Percentiles rank a stretch among this genome's conserved stretches.
Evolutionary conservation across 2,113 vertebrate genomes (phyloP).

Genomic region (Gymnocephalus cernua): DNA sequence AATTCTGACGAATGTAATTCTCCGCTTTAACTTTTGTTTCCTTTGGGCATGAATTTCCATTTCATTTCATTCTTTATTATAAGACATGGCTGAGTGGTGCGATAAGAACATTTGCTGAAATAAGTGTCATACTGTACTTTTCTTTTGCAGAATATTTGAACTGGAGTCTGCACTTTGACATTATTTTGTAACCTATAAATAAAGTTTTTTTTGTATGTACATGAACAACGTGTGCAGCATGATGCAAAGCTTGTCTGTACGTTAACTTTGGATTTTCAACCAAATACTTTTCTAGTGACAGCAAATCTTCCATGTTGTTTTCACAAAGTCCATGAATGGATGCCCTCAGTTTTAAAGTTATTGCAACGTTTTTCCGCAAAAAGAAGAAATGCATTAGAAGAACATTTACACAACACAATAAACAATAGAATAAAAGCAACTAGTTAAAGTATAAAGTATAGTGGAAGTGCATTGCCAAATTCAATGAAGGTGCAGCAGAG

Average conservation of each 20-base stretch:
- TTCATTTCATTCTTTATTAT: slow-evolving; percentile 36
- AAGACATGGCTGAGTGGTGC: slow-evolving; percentile 13
- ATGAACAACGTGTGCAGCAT: not conserved
- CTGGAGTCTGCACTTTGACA: not conserved
- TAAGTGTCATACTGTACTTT: slow-evolving; percentile 20
- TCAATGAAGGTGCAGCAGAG: not conserved
- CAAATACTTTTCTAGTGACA: not conserved
- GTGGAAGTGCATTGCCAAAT: not conserved
- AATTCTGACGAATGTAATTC: slow-evolving; percentile 25
- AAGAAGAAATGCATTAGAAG: not conserved
- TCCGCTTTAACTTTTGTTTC: slow-evolving; percentile 36
- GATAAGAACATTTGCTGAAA: slow-evolving; percentile 41
- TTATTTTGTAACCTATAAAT: not conserved
- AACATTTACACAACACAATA: not conserved
- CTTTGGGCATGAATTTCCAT: slow-evolving; percentile 60
- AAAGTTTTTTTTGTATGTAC: not conserved
- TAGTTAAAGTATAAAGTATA: no score
- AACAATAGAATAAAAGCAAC: no score
- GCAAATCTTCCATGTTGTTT: not conserved
- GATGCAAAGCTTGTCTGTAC: not conserved
- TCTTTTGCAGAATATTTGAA: slow-evolving; percentile 11
- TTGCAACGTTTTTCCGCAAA: not conserved
- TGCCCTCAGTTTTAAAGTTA: not conserved
- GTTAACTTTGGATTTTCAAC: not conserved
- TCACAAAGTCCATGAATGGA: not conserved